Percentiles rank a stretch among this genome's conserved stretches.
These are phyloP conservation scores for Prosapia bicincta DNA, from an alignment of 2,888 invertebrate genomes.

Conservation along the genomic window DNA sequence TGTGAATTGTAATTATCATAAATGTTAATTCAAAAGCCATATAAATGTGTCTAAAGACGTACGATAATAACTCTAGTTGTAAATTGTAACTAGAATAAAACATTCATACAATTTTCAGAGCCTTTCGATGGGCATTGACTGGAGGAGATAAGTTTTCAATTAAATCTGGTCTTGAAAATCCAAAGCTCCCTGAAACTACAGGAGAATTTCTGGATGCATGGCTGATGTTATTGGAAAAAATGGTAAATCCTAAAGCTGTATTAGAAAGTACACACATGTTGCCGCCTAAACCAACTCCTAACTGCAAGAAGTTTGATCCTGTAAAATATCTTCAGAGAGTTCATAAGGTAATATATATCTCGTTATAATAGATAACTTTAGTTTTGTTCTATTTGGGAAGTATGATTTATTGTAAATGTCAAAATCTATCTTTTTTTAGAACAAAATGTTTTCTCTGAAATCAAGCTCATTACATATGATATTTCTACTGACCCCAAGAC, in stretches of 20 bases:
- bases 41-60: no score
- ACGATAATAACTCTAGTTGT: no score
- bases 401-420: no score
- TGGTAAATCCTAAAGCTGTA: conserved; percentile 78
- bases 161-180: conserved; percentile 57
- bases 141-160: conserved; percentile 53
- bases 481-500: no score
- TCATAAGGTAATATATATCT: conserved; percentile 64
- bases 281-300: conserved; percentile 45
- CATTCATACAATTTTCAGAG: conserved; percentile 51
- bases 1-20: no score
- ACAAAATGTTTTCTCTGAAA: no score
- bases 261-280: conserved; percentile 67
- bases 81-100: no score
- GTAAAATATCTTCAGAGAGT: conserved; percentile 69
- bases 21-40: no score
- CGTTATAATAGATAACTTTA: no score
- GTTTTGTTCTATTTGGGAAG: no score
- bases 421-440: no score
- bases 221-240: conserved; percentile 75
- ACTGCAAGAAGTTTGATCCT: conserved; percentile 57
- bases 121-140: conserved; percentile 65
- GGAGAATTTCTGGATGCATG: conserved; percentile 81
- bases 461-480: no score
- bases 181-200: conserved; percentile 67